phyloP scores from a whole-genome alignment of 2,888 invertebrate genomes.

The Cephalotes varians region DNA sequence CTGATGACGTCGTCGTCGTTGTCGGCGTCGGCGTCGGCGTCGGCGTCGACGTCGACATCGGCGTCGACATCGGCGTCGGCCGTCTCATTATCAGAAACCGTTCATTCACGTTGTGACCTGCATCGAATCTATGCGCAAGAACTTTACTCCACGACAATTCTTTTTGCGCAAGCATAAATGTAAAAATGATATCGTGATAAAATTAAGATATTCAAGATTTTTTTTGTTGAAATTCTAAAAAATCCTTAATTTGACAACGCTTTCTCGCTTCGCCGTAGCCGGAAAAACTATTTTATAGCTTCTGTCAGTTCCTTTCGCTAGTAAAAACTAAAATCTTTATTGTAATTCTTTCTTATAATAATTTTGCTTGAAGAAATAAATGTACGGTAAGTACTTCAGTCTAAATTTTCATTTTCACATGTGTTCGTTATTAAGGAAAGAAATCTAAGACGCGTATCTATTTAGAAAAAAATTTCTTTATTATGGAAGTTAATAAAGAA shows the following conservation, averaged over 20 bases:
- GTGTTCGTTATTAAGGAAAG: not conserved
- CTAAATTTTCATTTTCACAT: not conserved
- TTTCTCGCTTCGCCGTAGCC: not conserved
- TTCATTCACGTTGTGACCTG: conserved; percentile 35
- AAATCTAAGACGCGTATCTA: not conserved
- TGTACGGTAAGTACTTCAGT: no score
- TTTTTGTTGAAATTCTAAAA: not conserved
- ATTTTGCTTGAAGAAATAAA: not conserved
- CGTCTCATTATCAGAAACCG: not conserved
- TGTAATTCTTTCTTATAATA: not conserved
- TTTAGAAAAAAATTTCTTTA: not conserved
- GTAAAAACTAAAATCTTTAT: not conserved
- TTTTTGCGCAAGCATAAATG: not conserved
- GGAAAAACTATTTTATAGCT: not conserved
- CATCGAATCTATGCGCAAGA: not conserved
- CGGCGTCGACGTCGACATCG: conserved; percentile 36
- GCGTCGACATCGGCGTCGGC: conserved; percentile 33
- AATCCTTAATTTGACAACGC: not conserved
- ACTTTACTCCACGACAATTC: conserved; percentile 27
- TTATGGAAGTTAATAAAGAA: not conserved
- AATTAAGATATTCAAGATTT: not conserved
- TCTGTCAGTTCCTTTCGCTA: not conserved
- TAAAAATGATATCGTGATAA: not conserved
- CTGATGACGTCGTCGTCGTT: conserved; percentile 40
- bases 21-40: conserved; percentile 51